Percentiles rank a stretch among this genome's conserved stretches.
These are phyloP conservation scores for Drosophila infuscata DNA, from an alignment of 2,888 invertebrate species.

Conservation along the genomic window DNA sequence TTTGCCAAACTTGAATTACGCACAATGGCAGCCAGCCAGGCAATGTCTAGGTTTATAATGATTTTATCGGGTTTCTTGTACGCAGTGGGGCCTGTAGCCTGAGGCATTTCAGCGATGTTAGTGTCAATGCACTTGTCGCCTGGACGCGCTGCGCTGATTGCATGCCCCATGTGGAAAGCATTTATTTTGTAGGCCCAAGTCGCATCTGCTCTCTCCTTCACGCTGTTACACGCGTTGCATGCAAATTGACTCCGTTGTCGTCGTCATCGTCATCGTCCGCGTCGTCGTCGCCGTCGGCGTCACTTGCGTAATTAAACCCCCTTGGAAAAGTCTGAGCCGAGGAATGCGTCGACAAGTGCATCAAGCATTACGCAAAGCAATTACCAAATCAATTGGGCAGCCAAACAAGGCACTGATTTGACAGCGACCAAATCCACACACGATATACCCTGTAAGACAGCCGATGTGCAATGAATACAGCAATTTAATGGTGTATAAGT, in stretches of 20 bases:
- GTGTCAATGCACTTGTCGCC: slow-evolving; percentile 73
- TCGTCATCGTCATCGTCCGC: slow-evolving; percentile 14
- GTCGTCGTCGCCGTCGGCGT: slow-evolving; percentile 23
- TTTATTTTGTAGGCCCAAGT: slow-evolving; percentile 41
- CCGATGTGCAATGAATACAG: background rate
- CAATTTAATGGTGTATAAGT: background rate
- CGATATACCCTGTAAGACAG: slow-evolving; percentile 31
- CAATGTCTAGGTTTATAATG: background rate
- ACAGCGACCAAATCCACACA: slow-evolving; percentile 3
- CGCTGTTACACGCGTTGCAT: slow-evolving; percentile 56
- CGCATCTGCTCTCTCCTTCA: slow-evolving; percentile 18
- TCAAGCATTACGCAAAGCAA: slow-evolving; percentile 60
- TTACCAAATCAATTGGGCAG: slow-evolving; percentile 60
- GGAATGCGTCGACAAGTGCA: slow-evolving; percentile 48
- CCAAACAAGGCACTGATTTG: slow-evolving; percentile 22
- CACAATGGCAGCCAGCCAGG: background rate
- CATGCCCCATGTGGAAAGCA: slow-evolving; percentile 57
- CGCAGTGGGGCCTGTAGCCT: slow-evolving; percentile 38
- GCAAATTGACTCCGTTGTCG: slow-evolving; percentile 51
- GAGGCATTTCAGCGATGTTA: slow-evolving; percentile 10
- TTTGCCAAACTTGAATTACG: background rate
- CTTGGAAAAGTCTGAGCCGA: slow-evolving; percentile 26
- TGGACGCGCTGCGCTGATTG: slow-evolving; percentile 25
- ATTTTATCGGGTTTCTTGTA: slow-evolving; percentile 29
- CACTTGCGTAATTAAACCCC: slow-evolving; percentile 67